Evolutionary conservation across 2,113 vertebrate species (phyloP).

Genomic region (Alouatta palliata): DNA sequence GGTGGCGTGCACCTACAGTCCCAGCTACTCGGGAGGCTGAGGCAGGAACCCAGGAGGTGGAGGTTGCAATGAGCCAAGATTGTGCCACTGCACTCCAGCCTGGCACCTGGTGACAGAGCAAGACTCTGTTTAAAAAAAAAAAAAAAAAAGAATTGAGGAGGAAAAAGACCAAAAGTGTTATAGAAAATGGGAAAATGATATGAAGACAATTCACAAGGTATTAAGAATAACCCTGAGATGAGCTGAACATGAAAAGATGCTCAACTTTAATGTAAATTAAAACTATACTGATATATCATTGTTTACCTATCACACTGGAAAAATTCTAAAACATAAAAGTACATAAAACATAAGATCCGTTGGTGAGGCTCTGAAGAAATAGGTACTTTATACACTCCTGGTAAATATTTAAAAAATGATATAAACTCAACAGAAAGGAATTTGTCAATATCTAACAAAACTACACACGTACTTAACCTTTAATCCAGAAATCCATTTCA

Average conservation of each 20-base stretch:
- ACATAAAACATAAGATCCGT: background rate
- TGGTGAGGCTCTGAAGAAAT: background rate
- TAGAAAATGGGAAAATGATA: background rate
- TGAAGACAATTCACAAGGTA: background rate
- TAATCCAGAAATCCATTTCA: background rate
- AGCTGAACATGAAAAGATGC: background rate
- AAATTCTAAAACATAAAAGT: background rate
- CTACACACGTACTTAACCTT: background rate
- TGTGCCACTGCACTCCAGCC: no score
- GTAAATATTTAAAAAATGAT: constrained; percentile 11
- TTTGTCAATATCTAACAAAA: background rate
- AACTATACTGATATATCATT: background rate
- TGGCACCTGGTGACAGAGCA: no score
- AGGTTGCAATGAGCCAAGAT: no score
- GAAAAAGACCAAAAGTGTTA: background rate
- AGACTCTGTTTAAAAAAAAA: no score
- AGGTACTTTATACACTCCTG: background rate
- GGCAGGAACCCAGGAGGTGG: no score
- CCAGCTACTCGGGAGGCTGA: no score
- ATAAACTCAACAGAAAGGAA: background rate
- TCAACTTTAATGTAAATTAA: background rate
- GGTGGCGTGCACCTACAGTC: no score
- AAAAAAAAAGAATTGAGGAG: background rate
- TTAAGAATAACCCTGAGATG: background rate
- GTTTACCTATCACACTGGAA: background rate